Evolutionary conservation across 2,888 invertebrate species (phyloP).

Genomic region (Drosophila macrospina): DNA sequence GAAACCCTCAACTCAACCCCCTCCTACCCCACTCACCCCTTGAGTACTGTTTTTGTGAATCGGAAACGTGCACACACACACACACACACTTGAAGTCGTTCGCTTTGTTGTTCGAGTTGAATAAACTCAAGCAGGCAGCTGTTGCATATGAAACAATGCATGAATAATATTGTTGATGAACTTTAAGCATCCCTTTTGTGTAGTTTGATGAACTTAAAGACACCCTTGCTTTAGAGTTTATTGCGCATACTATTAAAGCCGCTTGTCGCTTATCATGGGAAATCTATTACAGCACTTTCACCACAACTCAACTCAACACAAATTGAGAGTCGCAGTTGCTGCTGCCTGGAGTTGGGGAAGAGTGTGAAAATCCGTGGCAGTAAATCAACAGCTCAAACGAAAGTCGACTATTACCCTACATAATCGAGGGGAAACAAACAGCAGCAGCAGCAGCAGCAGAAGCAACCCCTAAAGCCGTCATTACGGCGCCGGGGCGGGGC

Average conservation of each 20-base stretch:
- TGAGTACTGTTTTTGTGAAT: slow-evolving; percentile 11
- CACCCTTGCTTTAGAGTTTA: slow-evolving; percentile 40
- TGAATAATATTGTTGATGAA: slow-evolving; percentile 43
- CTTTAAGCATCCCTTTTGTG: slow-evolving; percentile 34
- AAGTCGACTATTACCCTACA: slow-evolving; percentile 58
- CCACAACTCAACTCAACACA: slow-evolving; percentile 49
- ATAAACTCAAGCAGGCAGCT: slow-evolving; percentile 63
- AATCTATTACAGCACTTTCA: slow-evolving; percentile 67
- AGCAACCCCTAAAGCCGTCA: slow-evolving; percentile 52
- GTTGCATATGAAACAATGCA: slow-evolving; percentile 35
- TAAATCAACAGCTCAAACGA: slow-evolving; percentile 50
- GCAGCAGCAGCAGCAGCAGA: background rate
- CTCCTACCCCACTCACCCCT: background rate
- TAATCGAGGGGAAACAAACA: slow-evolving; percentile 45
- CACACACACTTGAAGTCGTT: slow-evolving; percentile 40
- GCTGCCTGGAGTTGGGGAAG: background rate
- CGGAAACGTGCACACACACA: slow-evolving; percentile 62
- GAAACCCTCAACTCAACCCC: slow-evolving; percentile 13
- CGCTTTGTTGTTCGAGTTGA: slow-evolving; percentile 62
- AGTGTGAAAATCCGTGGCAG: slow-evolving; percentile 53
- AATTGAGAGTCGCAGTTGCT: slow-evolving; percentile 4
- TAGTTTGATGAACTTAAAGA: slow-evolving; percentile 40
- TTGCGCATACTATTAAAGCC: slow-evolving; percentile 57
- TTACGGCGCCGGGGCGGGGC: slow-evolving; percentile 17
- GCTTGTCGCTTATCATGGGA: slow-evolving; percentile 30